Percentiles rank a stretch among this genome's conserved stretches.
Conservation (phyloP, 53 echinoderm and acorn worm species). For the Echinometra lucunter region DNA sequence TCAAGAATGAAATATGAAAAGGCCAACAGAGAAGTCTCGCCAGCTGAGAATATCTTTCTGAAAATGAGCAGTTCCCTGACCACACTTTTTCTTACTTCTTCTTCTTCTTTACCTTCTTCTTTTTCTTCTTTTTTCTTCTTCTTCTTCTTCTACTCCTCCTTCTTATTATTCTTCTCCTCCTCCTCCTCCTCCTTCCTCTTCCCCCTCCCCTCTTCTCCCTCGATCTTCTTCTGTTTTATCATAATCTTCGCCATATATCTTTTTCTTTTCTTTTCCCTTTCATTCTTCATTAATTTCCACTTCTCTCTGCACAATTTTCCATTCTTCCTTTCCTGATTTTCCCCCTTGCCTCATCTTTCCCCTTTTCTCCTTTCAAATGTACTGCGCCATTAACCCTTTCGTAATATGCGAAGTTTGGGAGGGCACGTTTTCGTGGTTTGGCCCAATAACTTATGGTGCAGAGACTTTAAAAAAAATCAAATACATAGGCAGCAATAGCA, state of each 20-base stretch:
- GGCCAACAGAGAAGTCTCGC: neutral
- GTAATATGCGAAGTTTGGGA: too few species aligned
- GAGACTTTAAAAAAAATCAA: too few species aligned
- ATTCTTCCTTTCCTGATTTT: neutral
- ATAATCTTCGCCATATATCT: too few species aligned
- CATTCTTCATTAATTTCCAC: neutral
- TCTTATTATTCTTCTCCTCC: neutral
- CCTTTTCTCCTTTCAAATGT: too few species aligned
- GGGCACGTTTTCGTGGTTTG: too few species aligned
- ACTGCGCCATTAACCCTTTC: too few species aligned
- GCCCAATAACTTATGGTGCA: too few species aligned
- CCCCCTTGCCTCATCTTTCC: neutral
- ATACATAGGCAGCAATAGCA: too few species aligned
- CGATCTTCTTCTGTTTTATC: too few species aligned
- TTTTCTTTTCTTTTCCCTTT: neutral
- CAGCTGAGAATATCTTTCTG: neutral
- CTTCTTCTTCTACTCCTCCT: too few species aligned
- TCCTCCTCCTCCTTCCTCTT: neutral
- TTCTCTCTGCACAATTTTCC: neutral
- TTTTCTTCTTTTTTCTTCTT: neutral
- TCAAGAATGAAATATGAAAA: neutral
- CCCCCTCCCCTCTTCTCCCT: neutral
- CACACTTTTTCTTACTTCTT: neutral
- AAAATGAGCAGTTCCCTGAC: neutral
- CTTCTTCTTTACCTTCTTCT: neutral